These are phyloP conservation scores for Phania funesta DNA, from an alignment of 2,888 invertebrate genomes.

Conservation along the genomic window DNA sequence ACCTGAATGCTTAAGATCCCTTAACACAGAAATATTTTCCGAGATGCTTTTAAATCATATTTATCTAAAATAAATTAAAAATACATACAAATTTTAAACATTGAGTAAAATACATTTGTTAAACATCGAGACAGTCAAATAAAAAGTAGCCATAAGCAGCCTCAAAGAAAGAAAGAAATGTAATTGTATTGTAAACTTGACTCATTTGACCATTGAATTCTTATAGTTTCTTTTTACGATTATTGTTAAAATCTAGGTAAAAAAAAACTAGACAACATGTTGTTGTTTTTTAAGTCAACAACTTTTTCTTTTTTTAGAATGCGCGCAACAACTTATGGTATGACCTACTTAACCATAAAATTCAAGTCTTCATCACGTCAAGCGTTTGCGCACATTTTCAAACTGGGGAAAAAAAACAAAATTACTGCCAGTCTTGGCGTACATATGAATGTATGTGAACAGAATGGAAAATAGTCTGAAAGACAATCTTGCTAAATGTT, in stretches of 20 bases:
- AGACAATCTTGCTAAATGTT: too few species aligned
- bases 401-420: background rate
- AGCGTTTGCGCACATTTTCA: constrained; percentile 45
- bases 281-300: constrained; percentile 16
- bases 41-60: too few species aligned
- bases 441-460: too few species aligned
- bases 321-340: constrained; percentile 17
- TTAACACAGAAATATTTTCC: too few species aligned
- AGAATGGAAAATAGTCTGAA: too few species aligned
- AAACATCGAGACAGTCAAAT: background rate
- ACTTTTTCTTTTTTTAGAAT: constrained; percentile 40
- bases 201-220: constrained; percentile 64
- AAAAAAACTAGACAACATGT: constrained; percentile 19
- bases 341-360: constrained; percentile 60
- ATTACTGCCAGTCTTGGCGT: background rate
- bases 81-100: background rate
- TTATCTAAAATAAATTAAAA: too few species aligned
- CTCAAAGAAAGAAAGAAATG: constrained; percentile 30
- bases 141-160: background rate
- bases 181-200: constrained; percentile 59
- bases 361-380: constrained; percentile 25
- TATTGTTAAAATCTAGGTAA: constrained; percentile 19
- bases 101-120: too few species aligned
- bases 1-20: too few species aligned
- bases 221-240: constrained; percentile 27